Percentiles rank a stretch among this genome's conserved stretches.
Conservation (phyloP, 2,888 invertebrate species). For the Spodoptera exigua region DNA sequence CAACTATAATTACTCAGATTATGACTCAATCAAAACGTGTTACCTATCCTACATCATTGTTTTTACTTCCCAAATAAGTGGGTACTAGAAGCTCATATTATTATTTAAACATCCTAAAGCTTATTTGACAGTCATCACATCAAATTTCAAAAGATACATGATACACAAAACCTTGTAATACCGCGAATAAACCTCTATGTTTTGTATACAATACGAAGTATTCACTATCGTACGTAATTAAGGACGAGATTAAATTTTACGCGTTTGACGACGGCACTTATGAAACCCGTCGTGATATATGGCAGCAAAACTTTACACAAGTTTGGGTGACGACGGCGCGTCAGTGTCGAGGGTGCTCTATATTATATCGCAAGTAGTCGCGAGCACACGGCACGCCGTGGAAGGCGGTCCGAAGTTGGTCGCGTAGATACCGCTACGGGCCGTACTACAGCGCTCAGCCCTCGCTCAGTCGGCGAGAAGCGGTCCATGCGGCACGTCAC, state of each 20-base stretch:
- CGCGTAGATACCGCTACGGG: slow-evolving; percentile 52
- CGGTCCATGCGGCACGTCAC: slow-evolving; percentile 59
- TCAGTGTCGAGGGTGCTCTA: slow-evolving; percentile 44
- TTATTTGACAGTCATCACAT: too few relatives aligned
- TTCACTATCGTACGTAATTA: slow-evolving; percentile 33
- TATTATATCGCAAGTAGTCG: slow-evolving; percentile 36
- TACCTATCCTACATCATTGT: too few relatives aligned
- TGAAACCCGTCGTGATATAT: slow-evolving; percentile 43
- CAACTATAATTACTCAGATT: too few relatives aligned
- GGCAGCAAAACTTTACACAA: slow-evolving; percentile 49
- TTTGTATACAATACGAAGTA: not conserved
- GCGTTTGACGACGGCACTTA: slow-evolving; percentile 33
- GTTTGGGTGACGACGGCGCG: slow-evolving; percentile 42
- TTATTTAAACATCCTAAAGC: too few relatives aligned
- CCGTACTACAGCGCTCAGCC: slow-evolving; percentile 42
- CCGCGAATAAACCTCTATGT: slow-evolving; percentile 11
- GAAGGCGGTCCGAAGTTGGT: slow-evolving; percentile 47
- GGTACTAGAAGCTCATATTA: too few relatives aligned
- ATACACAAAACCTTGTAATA: slow-evolving; percentile 5
- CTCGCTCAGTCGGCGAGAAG: slow-evolving; percentile 60
- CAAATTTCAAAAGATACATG: not conserved
- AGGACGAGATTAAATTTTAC: slow-evolving; percentile 43
- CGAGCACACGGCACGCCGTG: slow-evolving; percentile 19
- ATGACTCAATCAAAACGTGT: too few relatives aligned
- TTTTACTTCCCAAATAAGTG: too few relatives aligned